Conservation (phyloP, 2,113 vertebrate genomes). For the Atherinomorus stipes region DNA sequence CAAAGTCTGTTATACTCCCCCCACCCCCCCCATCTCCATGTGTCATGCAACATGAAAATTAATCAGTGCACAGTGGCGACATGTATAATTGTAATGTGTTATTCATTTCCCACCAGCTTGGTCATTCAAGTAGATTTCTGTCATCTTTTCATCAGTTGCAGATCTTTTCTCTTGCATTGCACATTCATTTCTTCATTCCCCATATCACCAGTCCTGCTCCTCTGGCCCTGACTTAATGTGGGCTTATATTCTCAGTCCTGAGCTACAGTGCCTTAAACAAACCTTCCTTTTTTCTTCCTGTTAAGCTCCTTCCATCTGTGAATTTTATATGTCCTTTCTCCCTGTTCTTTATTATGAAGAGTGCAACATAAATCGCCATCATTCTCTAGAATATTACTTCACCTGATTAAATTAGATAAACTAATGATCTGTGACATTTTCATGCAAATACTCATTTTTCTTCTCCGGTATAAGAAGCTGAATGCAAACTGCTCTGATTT, state of each 20-base stretch:
- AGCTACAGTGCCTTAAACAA: neutral
- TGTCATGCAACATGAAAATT: neutral
- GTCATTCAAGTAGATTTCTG: neutral
- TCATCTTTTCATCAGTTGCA: neutral
- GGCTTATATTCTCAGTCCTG: neutral
- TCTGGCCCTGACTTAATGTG: neutral
- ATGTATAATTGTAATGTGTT: neutral
- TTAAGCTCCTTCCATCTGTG: neutral
- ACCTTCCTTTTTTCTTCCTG: too few species aligned
- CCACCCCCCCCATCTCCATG: too few species aligned
- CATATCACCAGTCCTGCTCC: neutral
- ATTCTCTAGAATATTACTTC: neutral
- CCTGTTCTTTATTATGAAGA: neutral
- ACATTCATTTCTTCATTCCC: neutral
- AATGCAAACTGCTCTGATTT: conserved; percentile 13
- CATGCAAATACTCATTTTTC: conserved; percentile 16
- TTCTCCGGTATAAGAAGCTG: neutral
- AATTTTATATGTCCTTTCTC: neutral
- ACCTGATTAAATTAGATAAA: conserved; percentile 20
- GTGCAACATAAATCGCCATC: neutral
- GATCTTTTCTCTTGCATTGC: neutral
- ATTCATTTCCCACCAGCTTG: neutral
- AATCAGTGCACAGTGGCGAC: neutral
- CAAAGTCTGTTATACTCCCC: too few species aligned
- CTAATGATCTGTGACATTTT: conserved; percentile 48